Evolutionary conservation across 1,140 invertebrate genomes (phyloP).

Genomic region (Hylyphantes graminicola): DNA sequence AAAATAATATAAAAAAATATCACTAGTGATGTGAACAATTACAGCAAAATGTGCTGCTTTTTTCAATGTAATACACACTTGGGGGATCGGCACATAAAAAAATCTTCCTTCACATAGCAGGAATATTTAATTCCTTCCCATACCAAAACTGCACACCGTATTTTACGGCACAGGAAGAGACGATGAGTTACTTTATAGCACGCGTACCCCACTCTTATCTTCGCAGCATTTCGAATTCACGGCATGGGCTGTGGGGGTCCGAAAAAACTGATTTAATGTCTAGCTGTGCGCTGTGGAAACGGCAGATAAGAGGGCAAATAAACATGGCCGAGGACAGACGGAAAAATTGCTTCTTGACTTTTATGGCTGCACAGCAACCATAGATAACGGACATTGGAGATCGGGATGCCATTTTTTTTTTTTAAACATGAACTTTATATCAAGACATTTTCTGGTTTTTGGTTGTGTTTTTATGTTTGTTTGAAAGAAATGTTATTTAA

Average conservation of each 20-base stretch:
- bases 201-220: neutral
- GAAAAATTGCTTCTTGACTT: conserved; percentile 40
- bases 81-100: too few species aligned
- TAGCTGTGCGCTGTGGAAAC: neutral
- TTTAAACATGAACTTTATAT: neutral
- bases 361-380: conserved; percentile 7
- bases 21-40: too few species aligned
- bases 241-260: neutral
- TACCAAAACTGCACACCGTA: too few species aligned
- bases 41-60: too few species aligned
- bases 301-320: conserved; percentile 30
- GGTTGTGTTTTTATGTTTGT: neutral
- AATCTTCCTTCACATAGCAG: too few species aligned
- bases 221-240: conserved; percentile 19
- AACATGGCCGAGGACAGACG: conserved; percentile 32
- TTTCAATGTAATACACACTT: too few species aligned
- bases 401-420: neutral
- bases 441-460: neutral
- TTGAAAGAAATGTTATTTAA: neutral
- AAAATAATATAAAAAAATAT: too few species aligned
- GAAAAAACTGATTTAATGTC: conserved; percentile 35
- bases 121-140: too few species aligned
- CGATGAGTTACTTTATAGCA: neutral
- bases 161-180: neutral
- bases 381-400: neutral